Evolutionary conservation across 1,140 invertebrate species (phyloP).

Genomic region (Agrypnia vestita): DNA sequence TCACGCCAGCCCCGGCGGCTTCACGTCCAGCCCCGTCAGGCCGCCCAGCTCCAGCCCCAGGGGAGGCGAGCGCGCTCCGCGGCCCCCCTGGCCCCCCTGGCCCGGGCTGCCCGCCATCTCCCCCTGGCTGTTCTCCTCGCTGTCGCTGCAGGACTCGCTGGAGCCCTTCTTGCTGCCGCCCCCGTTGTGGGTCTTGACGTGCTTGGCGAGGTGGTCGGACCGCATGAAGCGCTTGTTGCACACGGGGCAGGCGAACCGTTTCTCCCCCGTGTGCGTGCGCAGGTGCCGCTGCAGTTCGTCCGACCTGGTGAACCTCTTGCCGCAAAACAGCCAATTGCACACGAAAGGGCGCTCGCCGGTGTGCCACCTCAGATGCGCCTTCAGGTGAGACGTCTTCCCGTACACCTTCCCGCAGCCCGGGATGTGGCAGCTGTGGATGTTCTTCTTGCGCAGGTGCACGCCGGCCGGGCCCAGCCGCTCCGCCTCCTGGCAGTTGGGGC

Average conservation of each 20-base stretch:
- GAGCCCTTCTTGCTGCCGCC: conserved; percentile 86
- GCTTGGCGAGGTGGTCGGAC: conserved; percentile 96
- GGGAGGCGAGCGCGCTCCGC: conserved; percentile 67
- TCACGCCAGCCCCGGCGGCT: conserved; percentile 76
- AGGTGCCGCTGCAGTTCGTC: conserved; percentile 98
- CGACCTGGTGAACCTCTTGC: conserved; percentile 96
- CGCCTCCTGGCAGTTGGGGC: conserved; percentile 98
- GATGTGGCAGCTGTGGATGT: conserved; percentile 99
- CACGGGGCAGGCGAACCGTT: conserved; percentile 94
- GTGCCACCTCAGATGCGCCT: conserved; percentile 96
- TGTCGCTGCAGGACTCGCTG: conserved; percentile 91
- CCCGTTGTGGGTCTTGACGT: conserved; percentile 95
- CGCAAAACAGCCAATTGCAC: conserved; percentile 96
- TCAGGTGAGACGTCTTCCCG: conserved; percentile 96
- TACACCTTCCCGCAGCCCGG: conserved; percentile 99
- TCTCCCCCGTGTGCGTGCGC: conserved; percentile 97
- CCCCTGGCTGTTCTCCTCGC: conserved; percentile 88
- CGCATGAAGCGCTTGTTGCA: conserved; percentile 98
- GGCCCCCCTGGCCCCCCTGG: conserved; percentile 70
- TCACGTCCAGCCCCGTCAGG: conserved; percentile 74
- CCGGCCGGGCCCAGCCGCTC: conserved; percentile 95
- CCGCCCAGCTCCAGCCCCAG: conserved; percentile 67
- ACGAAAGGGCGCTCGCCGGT: conserved; percentile 94
- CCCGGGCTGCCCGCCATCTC: conserved; percentile 69
- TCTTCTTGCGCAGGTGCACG: conserved; percentile 95